These are phyloP conservation scores for Butorides virescens DNA, from an alignment of 2,113 vertebrate genomes.

Conservation along the genomic window DNA sequence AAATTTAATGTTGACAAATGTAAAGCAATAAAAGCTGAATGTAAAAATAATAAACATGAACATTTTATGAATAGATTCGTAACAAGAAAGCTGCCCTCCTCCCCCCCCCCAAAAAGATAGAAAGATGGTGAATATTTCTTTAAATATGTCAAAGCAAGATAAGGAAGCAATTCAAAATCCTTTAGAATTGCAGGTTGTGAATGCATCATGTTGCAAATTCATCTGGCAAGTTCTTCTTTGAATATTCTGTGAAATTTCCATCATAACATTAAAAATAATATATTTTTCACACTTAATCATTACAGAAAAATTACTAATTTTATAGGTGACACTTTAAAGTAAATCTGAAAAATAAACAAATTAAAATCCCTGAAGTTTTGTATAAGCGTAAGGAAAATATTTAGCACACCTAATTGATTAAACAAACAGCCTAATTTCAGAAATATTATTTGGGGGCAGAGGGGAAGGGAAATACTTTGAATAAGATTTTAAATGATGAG, in stretches of 20 bases:
- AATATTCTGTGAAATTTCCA: conserved; percentile 2
- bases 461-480: not conserved
- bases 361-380: not conserved
- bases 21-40: conserved; percentile 2
- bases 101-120: not conserved
- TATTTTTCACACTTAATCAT: not conserved
- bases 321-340: not conserved
- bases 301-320: not conserved
- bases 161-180: not conserved
- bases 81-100: not conserved
- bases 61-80: not conserved
- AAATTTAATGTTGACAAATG: conserved; percentile 48
- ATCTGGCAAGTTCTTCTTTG: conserved; percentile 6
- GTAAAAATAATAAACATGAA: not conserved
- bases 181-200: not conserved
- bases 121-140: not conserved
- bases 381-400: not conserved
- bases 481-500: not conserved
- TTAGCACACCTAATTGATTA: not conserved
- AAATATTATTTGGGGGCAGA: not conserved
- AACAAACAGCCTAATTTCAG: not conserved
- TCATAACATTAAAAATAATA: not conserved
- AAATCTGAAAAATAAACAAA: not conserved
- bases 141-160: not conserved
- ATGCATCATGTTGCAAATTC: not conserved